Evolutionary conservation across 2,797 vertebrate genomes (phyloP).

Genomic region (Iguana delicatissima): DNA sequence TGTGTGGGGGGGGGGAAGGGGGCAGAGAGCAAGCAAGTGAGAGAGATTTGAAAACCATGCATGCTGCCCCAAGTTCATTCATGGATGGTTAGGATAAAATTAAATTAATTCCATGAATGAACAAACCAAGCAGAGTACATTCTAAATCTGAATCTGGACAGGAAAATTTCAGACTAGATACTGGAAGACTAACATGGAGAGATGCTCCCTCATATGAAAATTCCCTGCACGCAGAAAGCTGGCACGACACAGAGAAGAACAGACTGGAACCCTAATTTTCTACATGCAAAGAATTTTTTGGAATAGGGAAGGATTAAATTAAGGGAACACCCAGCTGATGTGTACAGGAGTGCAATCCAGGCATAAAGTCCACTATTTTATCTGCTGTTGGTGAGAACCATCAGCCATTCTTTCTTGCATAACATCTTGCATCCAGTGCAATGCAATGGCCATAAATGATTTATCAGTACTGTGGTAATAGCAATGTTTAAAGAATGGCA

Average conservation of each 20-base stretch:
- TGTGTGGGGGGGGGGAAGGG: no score
- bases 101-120: not conserved
- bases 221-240: not conserved
- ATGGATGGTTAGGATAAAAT: not conserved
- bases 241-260: not conserved
- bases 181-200: not conserved
- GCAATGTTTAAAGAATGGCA: not conserved
- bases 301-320: not conserved
- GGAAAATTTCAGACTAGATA: not conserved
- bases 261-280: not conserved
- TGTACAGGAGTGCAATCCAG: not conserved
- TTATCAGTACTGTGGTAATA: not conserved
- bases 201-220: not conserved
- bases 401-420: not conserved
- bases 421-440: not conserved
- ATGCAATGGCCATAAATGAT: not conserved
- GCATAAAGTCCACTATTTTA: not conserved
- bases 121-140: not conserved
- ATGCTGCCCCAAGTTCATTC: not conserved
- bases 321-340: not conserved
- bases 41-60: no score
- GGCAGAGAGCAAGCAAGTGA: no score
- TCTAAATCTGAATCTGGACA: not conserved
- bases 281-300: not conserved
- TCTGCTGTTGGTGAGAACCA: not conserved